Base-by-base conservation (phyloP, 2,888 invertebrate species). In the Drosophila siamana region DNA sequence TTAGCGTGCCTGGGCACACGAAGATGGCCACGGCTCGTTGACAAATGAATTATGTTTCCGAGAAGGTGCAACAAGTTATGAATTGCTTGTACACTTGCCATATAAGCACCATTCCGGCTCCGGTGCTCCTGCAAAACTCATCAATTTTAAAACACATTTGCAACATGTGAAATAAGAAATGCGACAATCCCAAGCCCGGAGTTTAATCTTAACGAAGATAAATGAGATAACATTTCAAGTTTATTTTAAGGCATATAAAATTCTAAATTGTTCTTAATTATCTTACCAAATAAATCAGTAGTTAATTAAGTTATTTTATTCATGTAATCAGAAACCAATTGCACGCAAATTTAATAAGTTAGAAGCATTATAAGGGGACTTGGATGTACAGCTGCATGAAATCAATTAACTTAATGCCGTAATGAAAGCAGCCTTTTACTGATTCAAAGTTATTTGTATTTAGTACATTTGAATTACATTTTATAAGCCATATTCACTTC, bases 31-130 rank as follows among this genome's bases (percentile, higher is more conserved):
- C 30, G 57, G 55, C 74, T 65, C 50, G 69, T 74, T 87, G 88
- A 82, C 86, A 82, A 87, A 78, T 85, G 78, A 84, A 71, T 78
- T 81, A 73, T 78, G 74, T 63, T 75, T 64, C 48, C 33, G 59
- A 30, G 55, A 36, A 63, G 67, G 69, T 79, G 88, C 84, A 88
- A 86, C 84, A 88, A 86, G 88, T 86, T 69, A 65, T 67, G 44
- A 54, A 56, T 65, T 65, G 26, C 30, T 52, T 54, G 63, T 50
- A 26, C 62, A 24, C 19, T 41, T 52, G 16, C 19, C 19, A 59
- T 40, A 44, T 26, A 46, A 56, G 28, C 16, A 16, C 52, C 51
- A 51, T 51, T 51, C 11, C n/a, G 15, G 26, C 41, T n/a, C n/a
- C 41, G 13, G 5, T 15, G 16, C 19, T 22, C 22, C 26, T n/a